Evolutionary conservation across 2,797 vertebrate genomes (phyloP).

Genomic region (Rallus crepitans): DNA sequence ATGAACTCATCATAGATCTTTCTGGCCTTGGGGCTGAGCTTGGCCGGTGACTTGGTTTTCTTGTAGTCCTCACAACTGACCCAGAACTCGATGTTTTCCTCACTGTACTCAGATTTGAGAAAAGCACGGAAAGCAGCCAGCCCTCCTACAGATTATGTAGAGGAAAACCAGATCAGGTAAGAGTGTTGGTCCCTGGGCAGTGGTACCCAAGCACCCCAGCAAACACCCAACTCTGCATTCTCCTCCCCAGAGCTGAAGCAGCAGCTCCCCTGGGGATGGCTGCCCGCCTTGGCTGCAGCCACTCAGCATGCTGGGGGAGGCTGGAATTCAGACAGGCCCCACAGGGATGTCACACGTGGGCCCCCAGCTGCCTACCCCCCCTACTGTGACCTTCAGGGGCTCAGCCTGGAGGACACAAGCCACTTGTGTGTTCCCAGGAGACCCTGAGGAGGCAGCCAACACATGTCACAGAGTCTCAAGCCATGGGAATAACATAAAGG

Average conservation of each 20-base stretch:
- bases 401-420: constrained; percentile 17
- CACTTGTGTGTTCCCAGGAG: constrained; percentile 29
- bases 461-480: constrained; percentile 66
- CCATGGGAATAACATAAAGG: constrained; percentile 78
- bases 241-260: not conserved
- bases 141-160: constrained; percentile 78
- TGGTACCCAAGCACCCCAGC: accelerated
- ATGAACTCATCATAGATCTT: constrained; percentile 89
- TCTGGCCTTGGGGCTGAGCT: constrained; percentile 82
- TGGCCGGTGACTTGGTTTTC: constrained; percentile 76
- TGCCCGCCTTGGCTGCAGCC: not conserved
- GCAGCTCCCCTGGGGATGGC: not conserved
- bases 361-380: not conserved
- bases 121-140: constrained; percentile 86
- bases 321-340: not conserved
- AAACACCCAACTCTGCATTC: not conserved
- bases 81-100: constrained; percentile 96
- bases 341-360: not conserved
- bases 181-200: not conserved
- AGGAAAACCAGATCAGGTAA: not conserved
- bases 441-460: constrained; percentile 68
- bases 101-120: constrained; percentile 90
- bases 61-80: constrained; percentile 91
- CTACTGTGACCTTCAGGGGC: constrained; percentile 16
- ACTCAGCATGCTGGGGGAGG: accelerated